phyloP scores from a whole-genome alignment of 2,797 vertebrate genomes.

The Eutrigla gurnardus region DNA sequence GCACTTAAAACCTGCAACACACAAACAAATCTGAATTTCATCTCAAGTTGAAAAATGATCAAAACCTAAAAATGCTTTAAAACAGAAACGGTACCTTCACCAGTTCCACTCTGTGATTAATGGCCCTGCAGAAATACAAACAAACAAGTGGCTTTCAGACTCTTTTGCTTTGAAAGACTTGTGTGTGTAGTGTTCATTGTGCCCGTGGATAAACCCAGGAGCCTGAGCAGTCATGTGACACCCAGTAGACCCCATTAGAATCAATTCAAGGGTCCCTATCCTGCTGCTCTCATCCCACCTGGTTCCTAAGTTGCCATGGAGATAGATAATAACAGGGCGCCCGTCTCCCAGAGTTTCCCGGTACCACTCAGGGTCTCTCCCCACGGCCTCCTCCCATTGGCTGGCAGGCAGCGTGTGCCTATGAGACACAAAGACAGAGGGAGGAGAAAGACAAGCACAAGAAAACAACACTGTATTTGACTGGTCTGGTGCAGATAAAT shows the following conservation, averaged over 20 bases:
- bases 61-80: background rate
- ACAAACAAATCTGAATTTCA: background rate
- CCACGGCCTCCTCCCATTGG: slow-evolving; percentile 79
- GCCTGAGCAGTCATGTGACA: slow-evolving; percentile 30
- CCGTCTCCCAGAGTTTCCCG: slow-evolving; percentile 80
- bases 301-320: slow-evolving; percentile 86
- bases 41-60: background rate
- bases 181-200: slow-evolving; percentile 1
- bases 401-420: slow-evolving; percentile 87
- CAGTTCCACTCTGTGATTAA: slow-evolving; percentile 83
- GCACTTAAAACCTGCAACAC: slow-evolving; percentile 84
- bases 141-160: slow-evolving; percentile 40
- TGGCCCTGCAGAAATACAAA: slow-evolving; percentile 81
- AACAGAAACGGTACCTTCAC: slow-evolving; percentile 81
- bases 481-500: slow-evolving; percentile 28
- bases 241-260: slow-evolving; percentile 69
- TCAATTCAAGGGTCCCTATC: slow-evolving; percentile 60
- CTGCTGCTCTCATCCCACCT: slow-evolving; percentile 79
- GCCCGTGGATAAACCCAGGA: slow-evolving; percentile 17
- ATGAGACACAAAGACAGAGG: slow-evolving; percentile 42
- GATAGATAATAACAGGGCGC: slow-evolving; percentile 85
- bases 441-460: slow-evolving; percentile 5
- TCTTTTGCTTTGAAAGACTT: slow-evolving; percentile 12
- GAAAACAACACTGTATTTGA: slow-evolving; percentile 23
- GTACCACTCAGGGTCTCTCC: slow-evolving; percentile 82